These are phyloP conservation scores for Globicephala melas DNA, from an alignment of 2,113 vertebrate genomes.

Conservation along the genomic window DNA sequence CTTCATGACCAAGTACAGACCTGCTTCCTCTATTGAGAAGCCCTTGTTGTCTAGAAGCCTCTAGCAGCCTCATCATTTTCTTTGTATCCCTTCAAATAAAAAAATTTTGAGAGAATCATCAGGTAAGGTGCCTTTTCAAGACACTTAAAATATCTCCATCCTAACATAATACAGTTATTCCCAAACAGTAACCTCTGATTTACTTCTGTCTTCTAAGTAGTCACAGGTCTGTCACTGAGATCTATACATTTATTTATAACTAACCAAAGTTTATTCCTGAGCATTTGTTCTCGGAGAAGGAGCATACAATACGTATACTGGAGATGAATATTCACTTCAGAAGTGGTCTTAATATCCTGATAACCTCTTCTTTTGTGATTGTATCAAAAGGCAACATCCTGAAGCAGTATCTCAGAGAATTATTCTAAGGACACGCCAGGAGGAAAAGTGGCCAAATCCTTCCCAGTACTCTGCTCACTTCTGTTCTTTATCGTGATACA, in stretches of 20 bases:
- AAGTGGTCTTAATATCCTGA: neutral
- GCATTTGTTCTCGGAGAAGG: neutral
- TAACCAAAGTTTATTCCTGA: neutral
- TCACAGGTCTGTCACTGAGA: neutral
- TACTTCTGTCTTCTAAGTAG: neutral
- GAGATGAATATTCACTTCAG: neutral
- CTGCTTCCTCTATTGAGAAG: neutral
- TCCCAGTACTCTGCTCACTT: neutral
- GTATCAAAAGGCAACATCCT: neutral
- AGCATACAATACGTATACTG: neutral
- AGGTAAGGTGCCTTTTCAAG: neutral
- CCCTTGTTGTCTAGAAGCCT: neutral
- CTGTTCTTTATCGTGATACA: neutral
- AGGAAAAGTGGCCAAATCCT: conserved; percentile 17
- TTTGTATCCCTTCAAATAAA: neutral
- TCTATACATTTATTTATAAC: neutral
- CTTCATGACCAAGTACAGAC: neutral
- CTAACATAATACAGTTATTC: neutral
- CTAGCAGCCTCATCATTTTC: neutral
- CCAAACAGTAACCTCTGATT: neutral
- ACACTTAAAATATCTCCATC: neutral
- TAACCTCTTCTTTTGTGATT: neutral
- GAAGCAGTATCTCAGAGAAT: neutral
- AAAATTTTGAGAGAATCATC: neutral
- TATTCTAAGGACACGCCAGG: neutral